Conservation (phyloP, 2,797 vertebrate genomes). For the Parambassis ranga region DNA sequence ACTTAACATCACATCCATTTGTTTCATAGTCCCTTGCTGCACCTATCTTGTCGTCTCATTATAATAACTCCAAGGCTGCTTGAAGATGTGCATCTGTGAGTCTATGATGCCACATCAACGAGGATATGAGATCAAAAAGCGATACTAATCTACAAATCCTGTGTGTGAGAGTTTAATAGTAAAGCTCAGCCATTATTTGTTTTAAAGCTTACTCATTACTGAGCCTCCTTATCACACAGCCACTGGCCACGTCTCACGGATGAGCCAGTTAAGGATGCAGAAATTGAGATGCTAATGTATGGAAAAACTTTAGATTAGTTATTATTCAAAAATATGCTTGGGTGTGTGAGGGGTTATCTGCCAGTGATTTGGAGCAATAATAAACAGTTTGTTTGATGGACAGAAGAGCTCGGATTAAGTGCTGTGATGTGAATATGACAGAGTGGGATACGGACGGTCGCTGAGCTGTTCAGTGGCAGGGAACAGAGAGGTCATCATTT, state of each 20-base stretch:
- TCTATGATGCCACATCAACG: slow-evolving; percentile 44
- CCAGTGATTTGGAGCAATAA: slow-evolving; percentile 40
- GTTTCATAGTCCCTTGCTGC: slow-evolving; percentile 28
- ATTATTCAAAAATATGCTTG: slow-evolving; percentile 16
- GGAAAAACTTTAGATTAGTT: slow-evolving; percentile 17
- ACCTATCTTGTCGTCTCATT: slow-evolving; percentile 67
- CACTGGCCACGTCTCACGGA: slow-evolving; percentile 57
- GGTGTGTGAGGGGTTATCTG: slow-evolving; percentile 13
- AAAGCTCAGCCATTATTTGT: slow-evolving; percentile 73
- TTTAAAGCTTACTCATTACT: slow-evolving; percentile 72
- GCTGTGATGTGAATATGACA: slow-evolving; percentile 34
- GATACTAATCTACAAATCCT: slow-evolving; percentile 66
- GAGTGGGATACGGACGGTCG: slow-evolving; percentile 38
- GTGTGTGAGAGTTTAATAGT: slow-evolving; percentile 69
- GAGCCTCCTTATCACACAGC: slow-evolving; percentile 62
- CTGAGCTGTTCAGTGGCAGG: slow-evolving; percentile 56
- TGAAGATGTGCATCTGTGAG: slow-evolving; percentile 25
- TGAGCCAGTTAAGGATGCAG: slow-evolving; percentile 29
- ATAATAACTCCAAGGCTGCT: slow-evolving; percentile 41
- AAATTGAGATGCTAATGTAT: slow-evolving; percentile 38
- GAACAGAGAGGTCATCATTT: slow-evolving; percentile 52
- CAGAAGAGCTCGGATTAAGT: neutral
- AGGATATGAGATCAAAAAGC: slow-evolving; percentile 58
- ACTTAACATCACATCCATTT: slow-evolving; percentile 62
- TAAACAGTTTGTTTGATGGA: slow-evolving; percentile 32